Evolutionary conservation across 1,140 invertebrate species (phyloP), one percentile per base, ranked within the genome.

Genomic region (Microvelia longipes): DNA sequence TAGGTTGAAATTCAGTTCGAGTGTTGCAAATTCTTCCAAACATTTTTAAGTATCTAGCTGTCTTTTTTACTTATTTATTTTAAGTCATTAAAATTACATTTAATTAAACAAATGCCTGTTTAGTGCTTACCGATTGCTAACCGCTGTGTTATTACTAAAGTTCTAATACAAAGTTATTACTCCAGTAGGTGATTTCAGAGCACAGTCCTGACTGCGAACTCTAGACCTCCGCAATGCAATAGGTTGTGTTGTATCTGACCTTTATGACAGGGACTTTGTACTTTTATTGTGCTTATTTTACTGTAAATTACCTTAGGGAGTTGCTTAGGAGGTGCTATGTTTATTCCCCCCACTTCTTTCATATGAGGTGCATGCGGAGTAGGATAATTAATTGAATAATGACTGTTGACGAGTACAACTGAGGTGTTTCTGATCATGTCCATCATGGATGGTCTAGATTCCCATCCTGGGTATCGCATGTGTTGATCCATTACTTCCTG

Each of bases 331-430:
- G 68, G 74, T 2, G 76, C 71, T 2, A 83, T 74, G 70, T 85
- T 84, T 11, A 87, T 75, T n/a, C 85, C 86, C 1, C 83, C 85
- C 24, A 87, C 79, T 77, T 86, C 83, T 2, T 86, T 74, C 1
- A 83, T 72, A 35, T 80, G 81, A 0, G 84, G 81, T 2, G 80
- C 77, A 5, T 76, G 75, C 0, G 83, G 81, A 64, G 77, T 78
- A 0, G 83, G 75, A 1, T 79, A 78, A 69, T 81, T 81, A 2
- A 85, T 67, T 1, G 80, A 74, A 65, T 81, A 81, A 77, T 87
- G 83, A 19, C 80, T 80, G 75, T 87, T 87, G 0, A 81, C 25
- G 0, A 71, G 60, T 2, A 71, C 26, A 1, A 71, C 14, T n/a
- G 66, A 29, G n/a, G 26, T 29, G 35, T 71, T 60, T n/a, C 30